Evolutionary conservation across 2,797 vertebrate species (phyloP).

Genomic region (Spinus pinus): DNA sequence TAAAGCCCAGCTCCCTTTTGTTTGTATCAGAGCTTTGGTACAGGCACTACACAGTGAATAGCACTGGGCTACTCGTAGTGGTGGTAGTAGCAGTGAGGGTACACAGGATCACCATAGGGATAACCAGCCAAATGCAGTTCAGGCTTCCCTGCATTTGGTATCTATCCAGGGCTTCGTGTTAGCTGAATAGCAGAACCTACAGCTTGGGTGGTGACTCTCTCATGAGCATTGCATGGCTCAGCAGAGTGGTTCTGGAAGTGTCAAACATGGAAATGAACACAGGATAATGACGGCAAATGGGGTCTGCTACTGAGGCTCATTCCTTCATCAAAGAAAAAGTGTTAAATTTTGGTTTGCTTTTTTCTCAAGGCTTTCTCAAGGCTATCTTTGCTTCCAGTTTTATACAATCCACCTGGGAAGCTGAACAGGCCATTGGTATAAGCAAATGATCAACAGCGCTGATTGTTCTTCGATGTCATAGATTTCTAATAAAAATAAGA

Average conservation of each 20-base stretch:
- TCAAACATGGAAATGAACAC: background rate
- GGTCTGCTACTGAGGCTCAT: conserved; percentile 11
- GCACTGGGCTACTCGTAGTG: background rate
- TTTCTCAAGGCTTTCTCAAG: background rate
- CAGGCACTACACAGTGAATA: background rate
- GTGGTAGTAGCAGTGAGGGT: background rate
- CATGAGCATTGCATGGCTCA: conserved; percentile 9
- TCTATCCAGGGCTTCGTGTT: background rate
- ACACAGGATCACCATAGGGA: background rate
- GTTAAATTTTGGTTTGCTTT: background rate
- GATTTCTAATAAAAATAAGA: background rate
- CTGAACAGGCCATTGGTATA: background rate
- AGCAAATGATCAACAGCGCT: background rate
- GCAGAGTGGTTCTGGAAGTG: background rate
- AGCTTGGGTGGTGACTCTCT: background rate
- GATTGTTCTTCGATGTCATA: background rate
- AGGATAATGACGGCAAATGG: conserved; percentile 39
- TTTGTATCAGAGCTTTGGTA: background rate
- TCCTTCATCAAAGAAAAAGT: background rate
- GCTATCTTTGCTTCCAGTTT: background rate
- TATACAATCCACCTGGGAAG: background rate
- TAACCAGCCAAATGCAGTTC: background rate
- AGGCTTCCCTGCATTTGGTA: background rate
- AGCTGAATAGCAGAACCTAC: background rate
- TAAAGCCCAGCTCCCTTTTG: background rate